Conservation (phyloP, 1,140 invertebrate genomes). For the Drosophila grimshawi region DNA sequence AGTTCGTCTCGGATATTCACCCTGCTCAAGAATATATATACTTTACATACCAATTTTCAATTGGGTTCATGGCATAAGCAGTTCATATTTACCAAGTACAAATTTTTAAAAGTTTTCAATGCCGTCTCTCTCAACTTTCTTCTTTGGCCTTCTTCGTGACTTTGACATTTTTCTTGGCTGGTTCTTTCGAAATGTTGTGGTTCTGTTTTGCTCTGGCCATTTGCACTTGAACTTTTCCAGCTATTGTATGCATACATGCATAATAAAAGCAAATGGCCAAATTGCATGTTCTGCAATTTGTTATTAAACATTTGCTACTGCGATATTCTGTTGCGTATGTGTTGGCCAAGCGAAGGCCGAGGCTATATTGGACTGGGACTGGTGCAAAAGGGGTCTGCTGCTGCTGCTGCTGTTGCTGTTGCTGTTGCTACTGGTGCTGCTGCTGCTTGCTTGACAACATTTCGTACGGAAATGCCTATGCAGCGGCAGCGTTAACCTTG, state of each 20-base stretch:
- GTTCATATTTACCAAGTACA: slow-evolving; percentile 69
- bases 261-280: not conserved
- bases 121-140: slow-evolving; percentile 66
- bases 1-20: too few relatives aligned
- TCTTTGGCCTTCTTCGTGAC: slow-evolving; percentile 30
- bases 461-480: slow-evolving; percentile 73
- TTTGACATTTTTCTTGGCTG: slow-evolving; percentile 27
- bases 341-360: slow-evolving; percentile 56
- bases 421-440: too few relatives aligned
- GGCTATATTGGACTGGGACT: not conserved
- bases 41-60: too few relatives aligned
- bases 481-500: slow-evolving; percentile 57
- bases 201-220: slow-evolving; percentile 72
- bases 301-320: not conserved
- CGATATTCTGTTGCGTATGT: slow-evolving; percentile 4
- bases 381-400: slow-evolving; percentile 22
- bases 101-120: slow-evolving; percentile 66
- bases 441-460: slow-evolving; percentile 49
- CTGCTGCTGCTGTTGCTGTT: slow-evolving; percentile 21
- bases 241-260: slow-evolving; percentile 14
- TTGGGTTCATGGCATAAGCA: not conserved
- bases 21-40: too few relatives aligned
- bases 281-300: slow-evolving; percentile 32
- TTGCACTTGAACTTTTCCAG: slow-evolving; percentile 64
- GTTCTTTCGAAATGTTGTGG: slow-evolving; percentile 7